These are phyloP conservation scores for Leptinotarsa haldemani DNA, from an alignment of 2,888 invertebrate species.

Conservation along the genomic window DNA sequence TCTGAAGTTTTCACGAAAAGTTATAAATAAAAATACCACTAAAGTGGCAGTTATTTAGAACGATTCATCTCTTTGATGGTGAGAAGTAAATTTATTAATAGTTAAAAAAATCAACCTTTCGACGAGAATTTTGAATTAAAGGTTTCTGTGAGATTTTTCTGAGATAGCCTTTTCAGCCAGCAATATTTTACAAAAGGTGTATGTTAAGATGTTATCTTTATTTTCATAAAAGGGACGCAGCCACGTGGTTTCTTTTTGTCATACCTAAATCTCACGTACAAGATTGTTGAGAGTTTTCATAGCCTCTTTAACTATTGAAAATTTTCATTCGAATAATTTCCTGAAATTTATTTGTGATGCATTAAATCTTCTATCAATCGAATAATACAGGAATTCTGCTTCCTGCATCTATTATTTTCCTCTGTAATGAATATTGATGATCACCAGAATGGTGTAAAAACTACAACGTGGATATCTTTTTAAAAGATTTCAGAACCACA, in stretches of 20 bases:
- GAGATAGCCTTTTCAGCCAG: not conserved
- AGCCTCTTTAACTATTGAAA: not conserved
- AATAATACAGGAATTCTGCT: not conserved
- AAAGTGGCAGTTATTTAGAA: no score
- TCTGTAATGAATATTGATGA: not conserved
- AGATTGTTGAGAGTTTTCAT: not conserved
- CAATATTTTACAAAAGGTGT: not conserved
- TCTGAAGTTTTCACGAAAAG: no score
- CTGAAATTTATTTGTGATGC: not conserved
- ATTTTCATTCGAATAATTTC: not conserved
- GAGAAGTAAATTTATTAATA: no score
- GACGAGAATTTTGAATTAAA: no score
- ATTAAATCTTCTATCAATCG: not conserved
- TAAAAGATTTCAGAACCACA: no score
- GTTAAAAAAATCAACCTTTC: no score
- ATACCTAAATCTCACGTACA: no score
- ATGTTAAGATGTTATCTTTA: slow-evolving; percentile 20
- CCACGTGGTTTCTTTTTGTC: slow-evolving; percentile 9
- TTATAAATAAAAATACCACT: no score
- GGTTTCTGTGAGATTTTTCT: not conserved
- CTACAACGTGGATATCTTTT: not conserved
- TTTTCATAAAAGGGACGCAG: slow-evolving; percentile 16
- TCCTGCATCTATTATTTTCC: not conserved
- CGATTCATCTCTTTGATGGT: no score
- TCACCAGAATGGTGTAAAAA: not conserved